Evolutionary conservation across 2,888 invertebrate species (phyloP).

Genomic region (Lingula anatina): DNA sequence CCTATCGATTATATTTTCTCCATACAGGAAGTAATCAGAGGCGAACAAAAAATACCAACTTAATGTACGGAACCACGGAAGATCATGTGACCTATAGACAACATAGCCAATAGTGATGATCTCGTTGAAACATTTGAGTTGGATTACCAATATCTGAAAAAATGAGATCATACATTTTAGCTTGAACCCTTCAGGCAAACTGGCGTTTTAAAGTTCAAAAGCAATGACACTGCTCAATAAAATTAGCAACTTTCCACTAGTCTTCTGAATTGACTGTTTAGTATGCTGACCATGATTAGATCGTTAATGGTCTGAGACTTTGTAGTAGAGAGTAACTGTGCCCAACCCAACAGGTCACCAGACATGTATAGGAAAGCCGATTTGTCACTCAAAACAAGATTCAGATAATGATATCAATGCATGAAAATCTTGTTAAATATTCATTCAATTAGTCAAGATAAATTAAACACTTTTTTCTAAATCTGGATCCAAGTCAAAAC

Average conservation of each 20-base stretch:
- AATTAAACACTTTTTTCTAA: neutral
- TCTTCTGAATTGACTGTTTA: no score
- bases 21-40: slow-evolving; percentile 99
- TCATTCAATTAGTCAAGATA: neutral
- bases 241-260: no score
- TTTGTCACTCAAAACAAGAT: no score
- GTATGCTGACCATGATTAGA: no score
- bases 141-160: slow-evolving; percentile 84
- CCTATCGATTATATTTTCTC: slow-evolving; percentile 96
- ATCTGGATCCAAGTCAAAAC: no score
- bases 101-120: slow-evolving; percentile 99
- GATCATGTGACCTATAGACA: slow-evolving; percentile 94
- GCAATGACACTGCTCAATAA: no score
- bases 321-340: no score
- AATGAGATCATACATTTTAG: slow-evolving; percentile 11
- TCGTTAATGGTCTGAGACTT: no score
- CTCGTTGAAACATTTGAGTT: slow-evolving; percentile 99
- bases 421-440: neutral
- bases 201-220: no score
- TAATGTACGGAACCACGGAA: slow-evolving; percentile 98
- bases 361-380: no score
- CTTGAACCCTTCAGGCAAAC: neutral
- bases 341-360: no score
- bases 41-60: slow-evolving; percentile 99
- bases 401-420: neutral